Base-by-base conservation (phyloP, 2,113 vertebrate species). In the Cacatua alba region DNA sequence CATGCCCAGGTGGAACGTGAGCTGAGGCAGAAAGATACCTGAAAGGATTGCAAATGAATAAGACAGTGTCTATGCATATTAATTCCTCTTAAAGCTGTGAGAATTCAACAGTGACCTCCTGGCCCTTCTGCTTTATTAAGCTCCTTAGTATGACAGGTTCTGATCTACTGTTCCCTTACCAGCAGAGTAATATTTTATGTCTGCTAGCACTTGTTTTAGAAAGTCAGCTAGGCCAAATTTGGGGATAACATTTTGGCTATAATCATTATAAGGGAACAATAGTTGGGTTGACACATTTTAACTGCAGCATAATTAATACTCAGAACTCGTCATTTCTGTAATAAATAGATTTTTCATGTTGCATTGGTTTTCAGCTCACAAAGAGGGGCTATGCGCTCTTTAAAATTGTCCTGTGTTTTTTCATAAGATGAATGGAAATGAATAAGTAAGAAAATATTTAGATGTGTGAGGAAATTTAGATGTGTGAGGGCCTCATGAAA, bases 1-100 rank as follows among this genome's bases (percentile, higher is more conserved):
- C 0, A 0, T 55, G 19, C 18, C 33, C 25, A 46, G 15, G 52
- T 82, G 44, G 44, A 64, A 65, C 17, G 39, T 86, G 48, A 71
- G 26, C n/a, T 59, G 68, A 72, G 39, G 39, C 21, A 35, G 49
- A 17, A 84, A 55, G 46, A 60, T 10, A 43, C 7, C 41, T 11
- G 29, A 51, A 60, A 57, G 31, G 10, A 35, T 6, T 7, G 4
- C 7, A 39, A 29, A 28, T 39, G 31, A 8, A 16, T 20, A 20
- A 29, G 18, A 20, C 31, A 13, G 29, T n/a, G 25, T 28, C 10
- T 17, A 24, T 44, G 35, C 17, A 24, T 0, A 0, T 37, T 9
- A 65, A 37, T 90, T 64, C 43, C 28, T 77, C 31, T 74, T 15
- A 35, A 67, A 67, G 15, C 6, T 9, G 9, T 29, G 26, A 67